These are phyloP conservation scores for Cebus imitator DNA, from an alignment of 2,113 vertebrate species.

Conservation along the genomic window DNA sequence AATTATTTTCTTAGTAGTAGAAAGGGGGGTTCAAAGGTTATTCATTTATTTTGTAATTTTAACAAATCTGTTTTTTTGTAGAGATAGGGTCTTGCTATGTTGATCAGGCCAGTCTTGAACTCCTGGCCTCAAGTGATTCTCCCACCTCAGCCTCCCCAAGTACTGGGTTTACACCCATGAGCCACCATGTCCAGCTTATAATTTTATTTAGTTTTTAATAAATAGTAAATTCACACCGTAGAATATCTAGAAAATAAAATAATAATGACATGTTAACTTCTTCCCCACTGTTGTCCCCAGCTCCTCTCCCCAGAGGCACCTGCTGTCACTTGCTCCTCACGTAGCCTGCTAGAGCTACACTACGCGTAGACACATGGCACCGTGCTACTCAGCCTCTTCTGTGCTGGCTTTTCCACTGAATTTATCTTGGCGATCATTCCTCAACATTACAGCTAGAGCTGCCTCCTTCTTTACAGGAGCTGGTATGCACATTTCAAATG, in stretches of 20 bases:
- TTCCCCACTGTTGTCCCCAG: background rate
- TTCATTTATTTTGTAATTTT: background rate
- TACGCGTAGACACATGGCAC: background rate
- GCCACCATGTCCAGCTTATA: too few relatives aligned
- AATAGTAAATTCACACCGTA: background rate
- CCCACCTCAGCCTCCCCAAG: too few relatives aligned
- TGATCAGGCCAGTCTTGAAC: too few relatives aligned
- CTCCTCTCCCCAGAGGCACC: background rate
- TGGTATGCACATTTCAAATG: background rate
- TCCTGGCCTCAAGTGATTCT: too few relatives aligned
- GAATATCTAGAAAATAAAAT: background rate
- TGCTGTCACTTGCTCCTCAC: background rate
- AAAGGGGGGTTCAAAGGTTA: background rate
- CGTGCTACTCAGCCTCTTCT: background rate
- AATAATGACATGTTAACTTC: background rate
- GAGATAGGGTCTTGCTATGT: too few relatives aligned
- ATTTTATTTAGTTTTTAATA: background rate
- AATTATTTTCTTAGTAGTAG: background rate
- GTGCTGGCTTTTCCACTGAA: background rate
- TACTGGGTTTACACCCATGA: too few relatives aligned
- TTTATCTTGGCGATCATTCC: background rate
- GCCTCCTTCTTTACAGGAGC: background rate
- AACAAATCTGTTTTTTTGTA: too few relatives aligned
- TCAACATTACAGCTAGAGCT: background rate
- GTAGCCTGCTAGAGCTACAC: background rate